phyloP scores from a whole-genome alignment of 53 echinoderm and acorn worm genomes.

The Echinometra lucunter region DNA sequence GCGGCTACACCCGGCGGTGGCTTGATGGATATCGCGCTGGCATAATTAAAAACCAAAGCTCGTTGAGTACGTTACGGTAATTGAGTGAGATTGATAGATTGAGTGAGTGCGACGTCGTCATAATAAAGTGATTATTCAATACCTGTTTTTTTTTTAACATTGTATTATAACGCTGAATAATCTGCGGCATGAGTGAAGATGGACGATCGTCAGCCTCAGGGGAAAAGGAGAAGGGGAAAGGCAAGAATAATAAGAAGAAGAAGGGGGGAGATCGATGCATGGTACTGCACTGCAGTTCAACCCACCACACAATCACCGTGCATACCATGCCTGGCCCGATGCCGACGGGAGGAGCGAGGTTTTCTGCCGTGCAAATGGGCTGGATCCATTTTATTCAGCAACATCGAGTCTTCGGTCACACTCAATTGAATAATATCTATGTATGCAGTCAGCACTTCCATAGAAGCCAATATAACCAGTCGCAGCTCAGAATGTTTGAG shows the following conservation, averaged over 20 bases:
- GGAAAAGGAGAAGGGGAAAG: background rate
- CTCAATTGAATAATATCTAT: background rate
- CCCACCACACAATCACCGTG: background rate
- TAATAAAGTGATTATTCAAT: too few relatives aligned
- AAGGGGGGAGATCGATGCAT: background rate
- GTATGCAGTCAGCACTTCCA: conserved; percentile 59
- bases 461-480: conserved; percentile 35
- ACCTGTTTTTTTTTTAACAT: too few relatives aligned
- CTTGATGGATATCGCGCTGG: too few relatives aligned
- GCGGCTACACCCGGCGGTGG: too few relatives aligned
- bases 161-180: too few relatives aligned
- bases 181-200: background rate
- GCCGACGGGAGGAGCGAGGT: background rate
- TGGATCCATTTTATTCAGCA: conserved; percentile 31
- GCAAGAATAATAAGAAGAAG: background rate
- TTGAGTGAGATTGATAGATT: too few relatives aligned
- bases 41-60: too few relatives aligned
- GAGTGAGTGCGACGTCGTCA: too few relatives aligned
- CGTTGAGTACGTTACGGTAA: too few relatives aligned
- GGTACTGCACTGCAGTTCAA: conserved; percentile 16
- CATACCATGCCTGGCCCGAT: conserved; percentile 17
- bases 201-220: background rate
- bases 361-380: background rate
- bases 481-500: conserved; percentile 36
- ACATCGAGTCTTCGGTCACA: conserved; percentile 27